phyloP scores from a whole-genome alignment of 2,888 invertebrate species.

The Dryomyza anilis region DNA sequence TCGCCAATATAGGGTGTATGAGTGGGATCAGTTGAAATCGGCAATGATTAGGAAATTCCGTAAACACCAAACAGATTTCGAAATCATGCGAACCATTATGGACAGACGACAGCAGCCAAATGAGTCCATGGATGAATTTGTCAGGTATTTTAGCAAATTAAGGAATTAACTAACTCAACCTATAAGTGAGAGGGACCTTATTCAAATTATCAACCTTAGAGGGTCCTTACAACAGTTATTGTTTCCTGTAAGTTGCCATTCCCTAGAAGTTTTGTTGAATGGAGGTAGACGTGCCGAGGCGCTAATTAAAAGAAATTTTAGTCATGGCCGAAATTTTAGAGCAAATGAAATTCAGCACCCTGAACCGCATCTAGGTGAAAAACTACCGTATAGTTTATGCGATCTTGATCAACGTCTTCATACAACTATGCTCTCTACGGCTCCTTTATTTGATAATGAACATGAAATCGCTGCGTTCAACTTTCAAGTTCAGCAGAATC shows the following conservation, averaged over 20 bases:
- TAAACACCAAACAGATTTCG: constrained; percentile 5
- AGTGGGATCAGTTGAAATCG: constrained; percentile 2
- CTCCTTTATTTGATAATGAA: neutral
- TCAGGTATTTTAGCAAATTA: neutral
- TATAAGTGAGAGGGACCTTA: constrained; percentile 10
- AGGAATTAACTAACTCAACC: constrained; percentile 3
- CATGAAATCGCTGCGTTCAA: neutral
- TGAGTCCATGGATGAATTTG: constrained; percentile 20
- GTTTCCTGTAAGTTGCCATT: constrained; percentile 2
- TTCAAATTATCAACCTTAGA: constrained; percentile 13
- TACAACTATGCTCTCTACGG: too few relatives aligned
- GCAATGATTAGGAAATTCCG: constrained; percentile 13
- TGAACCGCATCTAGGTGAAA: neutral
- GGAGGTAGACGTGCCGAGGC: constrained; percentile 14
- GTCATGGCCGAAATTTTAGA: neutral
- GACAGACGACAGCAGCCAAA: constrained; percentile 14
- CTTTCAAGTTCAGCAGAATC: too few relatives aligned
- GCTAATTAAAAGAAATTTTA: neutral
- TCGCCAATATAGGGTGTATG: neutral
- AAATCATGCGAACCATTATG: constrained; percentile 9
- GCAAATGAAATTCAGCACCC: neutral
- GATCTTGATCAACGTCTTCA: too few relatives aligned
- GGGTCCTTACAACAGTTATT: neutral
- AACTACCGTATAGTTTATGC: too few relatives aligned
- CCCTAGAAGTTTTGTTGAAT: constrained; percentile 1